Evolutionary conservation across 2,888 invertebrate genomes (phyloP).

Genomic region (Aplocera efformata): DNA sequence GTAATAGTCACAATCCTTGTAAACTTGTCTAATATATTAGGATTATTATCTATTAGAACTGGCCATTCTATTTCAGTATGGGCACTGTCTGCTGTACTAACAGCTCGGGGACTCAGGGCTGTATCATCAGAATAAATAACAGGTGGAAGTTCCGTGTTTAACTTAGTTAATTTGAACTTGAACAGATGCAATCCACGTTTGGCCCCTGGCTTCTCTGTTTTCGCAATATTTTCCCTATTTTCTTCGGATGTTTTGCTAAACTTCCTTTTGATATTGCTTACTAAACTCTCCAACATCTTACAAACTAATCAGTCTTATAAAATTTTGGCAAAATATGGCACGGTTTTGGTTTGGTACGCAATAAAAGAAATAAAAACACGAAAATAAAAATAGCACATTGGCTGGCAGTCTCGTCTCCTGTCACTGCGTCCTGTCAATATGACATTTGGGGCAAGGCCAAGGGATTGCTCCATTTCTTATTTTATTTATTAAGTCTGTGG

Average conservation of each 20-base stretch:
- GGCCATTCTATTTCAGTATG: conserved; percentile 80
- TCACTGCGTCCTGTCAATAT: conserved; percentile 53
- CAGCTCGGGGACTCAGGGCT: conserved; percentile 79
- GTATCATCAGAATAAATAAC: conserved; percentile 55
- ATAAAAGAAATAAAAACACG: conserved; percentile 31
- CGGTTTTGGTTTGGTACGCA: conserved; percentile 48
- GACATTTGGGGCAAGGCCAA: conserved; percentile 74
- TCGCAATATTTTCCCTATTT: conserved; percentile 40
- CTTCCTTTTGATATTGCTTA: conserved; percentile 66
- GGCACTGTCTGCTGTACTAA: conserved; percentile 65
- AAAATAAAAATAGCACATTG: no score
- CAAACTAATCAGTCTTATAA: conserved; percentile 67
- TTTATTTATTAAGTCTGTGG: conserved; percentile 35
- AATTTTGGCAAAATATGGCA: conserved; percentile 66
- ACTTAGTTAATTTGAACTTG: conserved; percentile 56
- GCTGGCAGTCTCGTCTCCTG: conserved; percentile 31
- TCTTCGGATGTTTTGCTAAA: conserved; percentile 61
- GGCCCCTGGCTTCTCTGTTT: conserved; percentile 51
- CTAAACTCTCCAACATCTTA: conserved; percentile 72
- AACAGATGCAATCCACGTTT: conserved; percentile 59
- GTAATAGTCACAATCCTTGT: conserved; percentile 63
- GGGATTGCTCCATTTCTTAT: conserved; percentile 52
- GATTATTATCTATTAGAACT: conserved; percentile 67
- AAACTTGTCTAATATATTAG: conserved; percentile 72
- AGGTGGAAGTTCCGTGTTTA: conserved; percentile 38